Evolutionary conservation across 2,797 vertebrate species (phyloP).

Genomic region (Notolepis coatsorum): DNA sequence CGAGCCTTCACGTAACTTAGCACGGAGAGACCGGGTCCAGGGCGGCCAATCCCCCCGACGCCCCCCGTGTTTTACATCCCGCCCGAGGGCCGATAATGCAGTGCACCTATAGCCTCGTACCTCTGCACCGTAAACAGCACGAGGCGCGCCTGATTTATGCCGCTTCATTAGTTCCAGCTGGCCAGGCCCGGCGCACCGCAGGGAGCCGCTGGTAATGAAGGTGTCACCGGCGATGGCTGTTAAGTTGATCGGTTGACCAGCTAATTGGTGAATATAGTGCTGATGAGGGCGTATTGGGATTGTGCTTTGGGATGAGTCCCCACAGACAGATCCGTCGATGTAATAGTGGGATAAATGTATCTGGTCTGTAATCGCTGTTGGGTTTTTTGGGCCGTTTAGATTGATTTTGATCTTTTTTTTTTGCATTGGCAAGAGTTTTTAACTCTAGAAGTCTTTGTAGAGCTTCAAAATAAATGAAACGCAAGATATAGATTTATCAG

Average conservation of each 20-base stretch:
- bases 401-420: too few species aligned
- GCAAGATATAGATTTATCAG: not conserved
- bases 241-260: constrained; percentile 24
- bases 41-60: constrained; percentile 25
- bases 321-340: not conserved
- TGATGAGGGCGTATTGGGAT: constrained; percentile 10
- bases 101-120: constrained; percentile 4
- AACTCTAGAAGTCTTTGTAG: too few species aligned
- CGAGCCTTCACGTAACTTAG: constrained; percentile 44
- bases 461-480: not conserved
- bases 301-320: constrained; percentile 10
- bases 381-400: constrained; percentile 44
- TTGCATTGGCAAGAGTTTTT: too few species aligned
- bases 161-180: constrained; percentile 49
- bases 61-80: constrained; percentile 44
- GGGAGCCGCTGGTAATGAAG: constrained; percentile 32
- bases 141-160: constrained; percentile 34
- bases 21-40: constrained; percentile 10
- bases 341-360: too few species aligned
- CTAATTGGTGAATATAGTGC: constrained; percentile 34
- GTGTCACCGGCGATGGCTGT: constrained; percentile 24
- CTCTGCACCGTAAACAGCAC: not conserved
- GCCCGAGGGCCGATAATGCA: constrained; percentile 37
- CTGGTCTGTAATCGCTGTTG: too few species aligned
- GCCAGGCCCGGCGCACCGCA: constrained; percentile 17